phyloP scores from a whole-genome alignment of 2,797 vertebrate genomes.

The Vultur gryphus region DNA sequence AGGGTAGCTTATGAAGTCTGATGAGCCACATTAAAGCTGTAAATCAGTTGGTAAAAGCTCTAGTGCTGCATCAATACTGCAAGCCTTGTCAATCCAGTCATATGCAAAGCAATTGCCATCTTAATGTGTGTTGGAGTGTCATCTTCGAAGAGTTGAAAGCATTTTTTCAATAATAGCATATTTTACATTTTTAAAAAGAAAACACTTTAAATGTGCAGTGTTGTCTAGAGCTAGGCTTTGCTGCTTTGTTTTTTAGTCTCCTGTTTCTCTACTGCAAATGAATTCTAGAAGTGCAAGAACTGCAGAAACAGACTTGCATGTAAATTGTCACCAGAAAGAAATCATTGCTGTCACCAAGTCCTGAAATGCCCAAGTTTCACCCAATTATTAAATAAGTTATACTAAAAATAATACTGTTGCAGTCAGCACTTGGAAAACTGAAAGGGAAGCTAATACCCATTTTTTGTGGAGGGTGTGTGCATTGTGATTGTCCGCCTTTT shows the following conservation, averaged over 20 bases:
- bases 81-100: neutral
- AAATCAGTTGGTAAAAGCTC: neutral
- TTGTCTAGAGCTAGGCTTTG: neutral
- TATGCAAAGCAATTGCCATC: neutral
- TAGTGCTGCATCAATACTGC: neutral
- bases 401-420: neutral
- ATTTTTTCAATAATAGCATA: neutral
- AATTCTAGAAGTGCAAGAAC: neutral
- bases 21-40: slow-evolving; percentile 1
- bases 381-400: neutral
- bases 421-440: neutral
- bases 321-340: neutral
- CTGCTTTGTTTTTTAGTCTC: neutral
- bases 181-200: neutral
- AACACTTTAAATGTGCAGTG: neutral
- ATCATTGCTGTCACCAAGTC: neutral
- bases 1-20: neutral
- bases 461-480: rapidly evolving
- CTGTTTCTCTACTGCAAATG: neutral
- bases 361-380: neutral
- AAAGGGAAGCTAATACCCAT: neutral
- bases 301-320: neutral
- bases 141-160: neutral
- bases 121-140: neutral
- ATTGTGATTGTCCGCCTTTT: neutral